Evolutionary conservation across 2,888 invertebrate species (phyloP).

Genomic region (Panzeria rudis): DNA sequence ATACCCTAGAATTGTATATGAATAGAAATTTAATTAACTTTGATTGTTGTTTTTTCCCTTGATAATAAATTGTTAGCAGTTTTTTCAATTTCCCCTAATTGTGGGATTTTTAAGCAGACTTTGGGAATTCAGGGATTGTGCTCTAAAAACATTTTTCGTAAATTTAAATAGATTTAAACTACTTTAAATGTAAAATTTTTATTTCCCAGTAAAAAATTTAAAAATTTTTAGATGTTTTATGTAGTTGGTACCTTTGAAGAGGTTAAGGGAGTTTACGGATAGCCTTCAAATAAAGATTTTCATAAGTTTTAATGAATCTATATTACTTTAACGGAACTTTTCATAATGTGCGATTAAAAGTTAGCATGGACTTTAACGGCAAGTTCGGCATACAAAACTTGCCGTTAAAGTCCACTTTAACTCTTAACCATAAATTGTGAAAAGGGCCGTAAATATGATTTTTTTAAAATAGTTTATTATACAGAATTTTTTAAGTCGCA

Average conservation of each 20-base stretch:
- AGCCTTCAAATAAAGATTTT: too few species aligned
- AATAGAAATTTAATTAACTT: too few species aligned
- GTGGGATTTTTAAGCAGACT: neutral
- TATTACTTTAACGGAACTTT: neutral
- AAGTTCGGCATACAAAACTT: too few species aligned
- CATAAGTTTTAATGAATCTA: neutral
- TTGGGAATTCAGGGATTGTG: constrained; percentile 13
- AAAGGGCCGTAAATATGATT: neutral
- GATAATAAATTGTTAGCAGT: too few species aligned
- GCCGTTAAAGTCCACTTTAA: too few species aligned
- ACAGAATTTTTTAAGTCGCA: neutral
- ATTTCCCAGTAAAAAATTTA: neutral
- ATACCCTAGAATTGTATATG: too few species aligned
- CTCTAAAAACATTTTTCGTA: neutral
- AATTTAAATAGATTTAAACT: neutral
- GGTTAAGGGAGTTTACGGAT: too few species aligned
- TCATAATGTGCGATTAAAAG: too few species aligned
- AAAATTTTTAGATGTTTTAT: neutral
- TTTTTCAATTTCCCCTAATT: neutral
- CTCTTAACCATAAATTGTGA: too few species aligned
- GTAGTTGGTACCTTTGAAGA: neutral
- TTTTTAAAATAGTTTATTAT: neutral
- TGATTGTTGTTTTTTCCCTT: too few species aligned
- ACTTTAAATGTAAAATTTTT: neutral
- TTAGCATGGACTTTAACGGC: too few species aligned